These are phyloP conservation scores for Tretioscincus oriximinensis DNA, from an alignment of 2,113 vertebrate genomes.

Conservation along the genomic window DNA sequence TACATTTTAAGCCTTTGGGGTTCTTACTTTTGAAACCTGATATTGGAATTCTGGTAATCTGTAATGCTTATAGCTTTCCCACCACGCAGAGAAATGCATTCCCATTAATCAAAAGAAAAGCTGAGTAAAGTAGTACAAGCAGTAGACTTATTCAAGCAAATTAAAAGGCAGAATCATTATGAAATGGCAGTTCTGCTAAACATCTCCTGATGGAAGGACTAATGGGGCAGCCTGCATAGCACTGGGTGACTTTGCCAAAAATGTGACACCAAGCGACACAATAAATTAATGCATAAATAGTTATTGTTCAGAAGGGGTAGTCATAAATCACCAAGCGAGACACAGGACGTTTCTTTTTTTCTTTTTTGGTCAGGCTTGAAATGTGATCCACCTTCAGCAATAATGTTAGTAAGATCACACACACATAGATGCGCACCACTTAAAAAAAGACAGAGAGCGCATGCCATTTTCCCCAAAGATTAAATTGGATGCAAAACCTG, in stretches of 20 bases:
- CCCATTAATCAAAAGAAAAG: conserved; percentile 75
- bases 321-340: conserved; percentile 74
- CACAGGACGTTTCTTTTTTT: conserved; percentile 50
- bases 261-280: conserved; percentile 66
- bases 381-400: conserved; percentile 63
- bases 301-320: conserved; percentile 69
- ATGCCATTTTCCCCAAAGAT: conserved; percentile 42
- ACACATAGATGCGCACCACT: conserved; percentile 27
- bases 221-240: conserved; percentile 64
- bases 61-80: conserved; percentile 53
- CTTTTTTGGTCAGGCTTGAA: conserved; percentile 64
- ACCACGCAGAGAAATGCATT: conserved; percentile 48
- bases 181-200: conserved; percentile 70
- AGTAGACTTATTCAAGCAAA: conserved; percentile 66
- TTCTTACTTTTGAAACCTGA: conserved; percentile 58
- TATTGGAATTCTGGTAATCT: conserved; percentile 62
- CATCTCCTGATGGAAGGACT: conserved; percentile 72
- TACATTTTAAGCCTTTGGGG: conserved; percentile 45
- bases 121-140: conserved; percentile 70
- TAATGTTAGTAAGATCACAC: conserved; percentile 61
- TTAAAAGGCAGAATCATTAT: conserved; percentile 73
- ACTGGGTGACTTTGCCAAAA: conserved; percentile 70
- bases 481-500: conserved; percentile 50
- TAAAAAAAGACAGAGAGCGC: conserved; percentile 49
- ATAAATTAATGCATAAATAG: conserved; percentile 76